Evolutionary conservation across 1,140 invertebrate genomes (phyloP).

Genomic region (Linepithema humile): DNA sequence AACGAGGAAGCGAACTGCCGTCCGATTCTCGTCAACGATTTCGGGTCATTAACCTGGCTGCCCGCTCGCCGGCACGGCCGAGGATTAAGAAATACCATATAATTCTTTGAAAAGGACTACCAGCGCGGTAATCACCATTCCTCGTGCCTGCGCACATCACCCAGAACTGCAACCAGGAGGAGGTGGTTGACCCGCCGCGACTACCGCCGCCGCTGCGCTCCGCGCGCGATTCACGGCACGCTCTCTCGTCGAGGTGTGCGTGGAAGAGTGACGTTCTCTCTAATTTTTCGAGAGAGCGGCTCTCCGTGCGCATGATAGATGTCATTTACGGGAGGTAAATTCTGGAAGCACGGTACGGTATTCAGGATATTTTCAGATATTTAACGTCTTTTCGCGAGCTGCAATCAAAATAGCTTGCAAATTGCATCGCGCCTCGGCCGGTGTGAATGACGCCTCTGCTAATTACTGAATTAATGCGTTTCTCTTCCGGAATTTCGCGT

Average conservation of each 20-base stretch:
- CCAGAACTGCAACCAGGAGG: slow-evolving; percentile 48
- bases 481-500: neutral
- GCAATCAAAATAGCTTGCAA: slow-evolving; percentile 31
- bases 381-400: neutral
- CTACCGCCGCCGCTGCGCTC: slow-evolving; percentile 36
- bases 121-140: slow-evolving; percentile 67
- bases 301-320: neutral
- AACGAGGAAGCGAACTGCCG: slow-evolving; percentile 10
- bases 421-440: slow-evolving; percentile 23
- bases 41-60: slow-evolving; percentile 36
- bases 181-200: slow-evolving; percentile 61
- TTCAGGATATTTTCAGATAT: slow-evolving; percentile 11
- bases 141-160: slow-evolving; percentile 51
- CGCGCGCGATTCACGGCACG: slow-evolving; percentile 21
- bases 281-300: slow-evolving; percentile 34
- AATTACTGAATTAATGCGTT: slow-evolving; percentile 45
- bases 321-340: slow-evolving; percentile 38
- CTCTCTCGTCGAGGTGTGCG: neutral
- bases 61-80: neutral
- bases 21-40: slow-evolving; percentile 30
- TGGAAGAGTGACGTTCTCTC: slow-evolving; percentile 44
- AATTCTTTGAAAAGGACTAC: slow-evolving; percentile 52
- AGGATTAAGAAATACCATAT: slow-evolving; percentile 25
- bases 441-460: neutral
- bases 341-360: neutral